Base-by-base conservation (phyloP, 2,113 vertebrate species). In the Pogona vitticeps region DNA sequence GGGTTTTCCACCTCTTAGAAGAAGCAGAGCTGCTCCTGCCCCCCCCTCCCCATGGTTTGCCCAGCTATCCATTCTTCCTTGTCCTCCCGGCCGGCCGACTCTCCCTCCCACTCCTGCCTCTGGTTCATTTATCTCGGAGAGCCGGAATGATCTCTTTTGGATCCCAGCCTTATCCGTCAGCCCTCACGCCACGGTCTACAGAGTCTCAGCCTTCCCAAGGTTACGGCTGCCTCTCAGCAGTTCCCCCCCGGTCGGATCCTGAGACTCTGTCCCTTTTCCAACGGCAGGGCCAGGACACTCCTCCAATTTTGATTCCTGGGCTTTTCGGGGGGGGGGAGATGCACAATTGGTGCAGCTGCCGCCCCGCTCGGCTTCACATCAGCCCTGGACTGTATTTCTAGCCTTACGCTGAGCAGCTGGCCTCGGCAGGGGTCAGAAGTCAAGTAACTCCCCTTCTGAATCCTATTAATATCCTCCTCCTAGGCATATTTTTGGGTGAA, bases 401-500 rank as follows among this genome's bases (percentile, higher is more conserved):
- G 65, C 31, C 33, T 67, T 40, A 0, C 2, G 0, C 33, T 1
- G 81, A 84, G 2, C 75, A 61, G 87, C 89, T 33, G 85, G 72
- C 14, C 88, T 28, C 42, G 14, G 20, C 1, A 0, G 28, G 0
- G n/a, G 76, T 68, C 23, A 56, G 2, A 7, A 92, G 89, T 91
- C 92, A 92, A 85, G 83, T 83, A 77, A 56, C 76, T 92, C 88
- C 88, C 91, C 65, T 83, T 52, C 33, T 75, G 79, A 33, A 17
- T 56, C 7, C 90, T 90, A 84, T 92, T 90, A 91, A 92, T 89
- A 92, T 92, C 87, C 33, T 84, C 68, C 88, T 86, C 82, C 80
- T 78, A 10, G 82, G 73, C 93, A 88, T 91, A 88, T 92, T 87
- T 92, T 87, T 85, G 90, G 93, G 89, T 80, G 89, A 90, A 84